Evolutionary conservation across 2,797 vertebrate species (phyloP), one percentile per base, ranked within the genome.

Genomic region (Chelon labrosus): DNA sequence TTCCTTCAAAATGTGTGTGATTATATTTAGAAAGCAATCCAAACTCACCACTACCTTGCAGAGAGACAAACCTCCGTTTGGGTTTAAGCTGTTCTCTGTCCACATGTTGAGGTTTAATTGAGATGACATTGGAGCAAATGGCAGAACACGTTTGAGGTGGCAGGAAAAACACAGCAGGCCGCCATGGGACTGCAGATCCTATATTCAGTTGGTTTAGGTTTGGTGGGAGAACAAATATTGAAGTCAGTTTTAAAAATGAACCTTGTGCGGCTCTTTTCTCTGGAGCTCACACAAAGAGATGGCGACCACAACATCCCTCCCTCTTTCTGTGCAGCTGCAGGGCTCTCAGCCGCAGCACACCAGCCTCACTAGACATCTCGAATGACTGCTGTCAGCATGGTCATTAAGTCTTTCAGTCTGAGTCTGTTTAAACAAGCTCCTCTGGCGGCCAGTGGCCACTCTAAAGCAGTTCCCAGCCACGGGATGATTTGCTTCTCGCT

Each of bases 321-420:
- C 58, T 84, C 79, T 80, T 55, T 66, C 66, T 70, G 25, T 72
- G 74, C 76, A 87, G 80, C 82, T 84, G 82, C 53, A 80, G 57
- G 65, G 65, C 65, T 77, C 79, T 70, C 74, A 68, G 85, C 85
- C 83, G 71, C 87, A 86, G 76, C 65, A 51, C 83, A 75, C 47
- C 80, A 77, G 80, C 82, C 79, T 86, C 76, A 61, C 53, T 69
- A 92, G 88, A 89, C 88, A 85, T 90, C 88, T 91, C 74, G 57
- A 82, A 85, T 88, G 91, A 80, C 87, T 86, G 85, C 89, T 92
- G 92, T 93, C 92, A 93, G 85, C 89, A 62, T 72, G 77, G 53
- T 72, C 86, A 79, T 93, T 92, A 91, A 87, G 81, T 79, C 68
- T 90, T 90, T 92, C 83, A 86, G 79, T 75, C 86, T 87, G 83